phyloP scores from a whole-genome alignment of 2,797 vertebrate genomes.

The Myotis findleyi region DNA sequence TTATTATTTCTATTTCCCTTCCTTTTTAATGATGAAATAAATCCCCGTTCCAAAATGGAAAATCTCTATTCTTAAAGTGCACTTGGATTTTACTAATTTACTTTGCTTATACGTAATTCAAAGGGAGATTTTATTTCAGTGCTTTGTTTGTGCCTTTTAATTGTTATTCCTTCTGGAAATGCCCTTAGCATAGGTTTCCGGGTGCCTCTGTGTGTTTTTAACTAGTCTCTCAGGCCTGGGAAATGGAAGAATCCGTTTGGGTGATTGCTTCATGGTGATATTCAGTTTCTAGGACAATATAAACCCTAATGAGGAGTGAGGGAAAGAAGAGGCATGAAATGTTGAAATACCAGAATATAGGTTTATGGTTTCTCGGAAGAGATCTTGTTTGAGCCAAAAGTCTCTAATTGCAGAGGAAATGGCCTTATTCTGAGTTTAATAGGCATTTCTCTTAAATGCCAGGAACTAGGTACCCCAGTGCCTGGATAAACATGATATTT shows the following conservation, averaged over 20 bases:
- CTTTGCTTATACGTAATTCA: constrained; percentile 65
- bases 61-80: constrained; percentile 55
- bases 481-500: background rate
- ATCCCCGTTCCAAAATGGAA: constrained; percentile 10
- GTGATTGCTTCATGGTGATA: background rate
- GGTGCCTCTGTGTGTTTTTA: background rate
- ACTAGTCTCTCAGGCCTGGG: constrained; percentile 36
- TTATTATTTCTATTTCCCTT: background rate
- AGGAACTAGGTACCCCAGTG: constrained; percentile 24
- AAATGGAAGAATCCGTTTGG: background rate
- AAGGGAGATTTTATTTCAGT: constrained; percentile 52
- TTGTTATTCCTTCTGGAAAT: constrained; percentile 64
- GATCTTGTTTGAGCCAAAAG: constrained; percentile 38
- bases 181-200: background rate
- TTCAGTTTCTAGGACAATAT: background rate
- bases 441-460: background rate
- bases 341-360: constrained; percentile 32
- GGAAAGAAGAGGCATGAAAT: background rate
- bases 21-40: constrained; percentile 53
- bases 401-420: constrained; percentile 34
- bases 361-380: constrained; percentile 10
- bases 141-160: constrained; percentile 49
- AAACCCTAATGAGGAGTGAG: background rate
- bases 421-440: constrained; percentile 33
- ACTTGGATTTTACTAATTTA: constrained; percentile 64